Percentiles rank a stretch among this genome's conserved stretches.
Evolutionary conservation across 1,140 invertebrate species (phyloP).

Genomic region (Macrocentrus cingulum): DNA sequence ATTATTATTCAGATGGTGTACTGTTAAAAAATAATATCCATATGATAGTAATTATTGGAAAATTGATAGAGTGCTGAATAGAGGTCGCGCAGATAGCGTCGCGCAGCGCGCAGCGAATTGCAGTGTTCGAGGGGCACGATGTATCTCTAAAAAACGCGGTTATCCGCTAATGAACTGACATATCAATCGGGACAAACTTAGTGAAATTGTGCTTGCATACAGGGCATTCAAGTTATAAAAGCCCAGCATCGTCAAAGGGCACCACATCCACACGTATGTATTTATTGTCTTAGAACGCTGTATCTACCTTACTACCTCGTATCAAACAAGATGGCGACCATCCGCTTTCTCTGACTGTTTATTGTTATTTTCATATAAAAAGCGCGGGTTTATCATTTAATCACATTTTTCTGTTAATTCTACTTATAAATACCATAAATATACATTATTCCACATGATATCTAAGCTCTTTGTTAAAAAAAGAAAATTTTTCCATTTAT

Average conservation of each 20-base stretch:
- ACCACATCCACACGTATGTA: neutral
- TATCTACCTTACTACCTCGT: constrained; percentile 3
- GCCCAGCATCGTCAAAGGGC: neutral
- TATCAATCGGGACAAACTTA: neutral
- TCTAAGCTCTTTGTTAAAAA: too few species aligned
- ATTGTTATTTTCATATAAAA: constrained; percentile 23
- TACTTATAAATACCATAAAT: too few species aligned
- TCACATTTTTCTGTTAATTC: neutral
- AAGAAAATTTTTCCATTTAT: constrained; percentile 10
- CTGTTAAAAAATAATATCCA: too few species aligned
- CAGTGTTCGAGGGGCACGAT: constrained; percentile 17
- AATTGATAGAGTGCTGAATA: too few species aligned
- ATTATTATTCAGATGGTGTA: too few species aligned
- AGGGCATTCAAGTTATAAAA: neutral
- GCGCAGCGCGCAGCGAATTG: too few species aligned
- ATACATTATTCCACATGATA: too few species aligned
- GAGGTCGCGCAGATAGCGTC: too few species aligned
- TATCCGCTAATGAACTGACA: constrained; percentile 11
- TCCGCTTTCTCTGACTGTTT: constrained; percentile 25
- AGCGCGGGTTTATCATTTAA: constrained; percentile 8
- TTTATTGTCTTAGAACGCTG: neutral
- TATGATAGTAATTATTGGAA: too few species aligned
- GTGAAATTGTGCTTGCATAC: neutral
- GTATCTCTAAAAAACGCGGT: constrained; percentile 17
- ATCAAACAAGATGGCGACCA: constrained; percentile 28